Percentiles rank a stretch among this genome's conserved stretches.
Evolutionary conservation across 2,888 invertebrate genomes (phyloP).

Genomic region (Microctonus brassicae): DNA sequence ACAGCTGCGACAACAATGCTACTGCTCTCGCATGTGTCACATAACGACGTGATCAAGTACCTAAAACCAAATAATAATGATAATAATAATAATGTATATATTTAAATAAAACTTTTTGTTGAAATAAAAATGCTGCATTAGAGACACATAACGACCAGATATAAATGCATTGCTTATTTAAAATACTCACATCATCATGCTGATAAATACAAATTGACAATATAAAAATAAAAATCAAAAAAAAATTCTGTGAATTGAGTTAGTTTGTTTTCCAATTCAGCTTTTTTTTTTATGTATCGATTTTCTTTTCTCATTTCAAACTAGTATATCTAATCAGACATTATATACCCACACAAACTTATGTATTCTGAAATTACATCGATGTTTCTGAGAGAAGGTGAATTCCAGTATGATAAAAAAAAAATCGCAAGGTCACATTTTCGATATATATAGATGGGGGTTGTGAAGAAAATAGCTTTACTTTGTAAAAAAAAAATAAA

Average conservation of each 20-base stretch:
- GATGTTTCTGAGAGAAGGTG: constrained; percentile 1
- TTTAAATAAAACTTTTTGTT: not conserved
- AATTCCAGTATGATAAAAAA: constrained; percentile 1
- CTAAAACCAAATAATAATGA: constrained; percentile 72
- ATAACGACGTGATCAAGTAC: constrained; percentile 86
- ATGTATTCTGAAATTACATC: constrained; percentile 15
- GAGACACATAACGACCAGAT: too few relatives aligned
- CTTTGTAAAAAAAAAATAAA: too few relatives aligned
- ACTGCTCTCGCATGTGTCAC: constrained; percentile 85
- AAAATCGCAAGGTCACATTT: not conserved
- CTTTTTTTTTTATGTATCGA: too few relatives aligned
- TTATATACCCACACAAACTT: not conserved
- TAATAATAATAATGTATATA: not conserved
- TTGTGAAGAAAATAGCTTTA: not conserved
- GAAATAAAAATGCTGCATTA: too few relatives aligned
- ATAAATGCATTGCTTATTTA: too few relatives aligned
- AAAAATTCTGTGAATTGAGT: not conserved
- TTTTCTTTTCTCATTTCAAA: not conserved
- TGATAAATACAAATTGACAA: too few relatives aligned
- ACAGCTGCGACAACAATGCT: constrained; percentile 88
- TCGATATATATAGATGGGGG: not conserved
- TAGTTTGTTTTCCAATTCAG: not conserved
- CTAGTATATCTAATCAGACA: not conserved
- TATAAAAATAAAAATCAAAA: not conserved
- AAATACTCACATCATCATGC: not conserved